These are phyloP conservation scores for Sebastolobus alascanus DNA, from an alignment of 2,797 vertebrate species.

Conservation along the genomic window DNA sequence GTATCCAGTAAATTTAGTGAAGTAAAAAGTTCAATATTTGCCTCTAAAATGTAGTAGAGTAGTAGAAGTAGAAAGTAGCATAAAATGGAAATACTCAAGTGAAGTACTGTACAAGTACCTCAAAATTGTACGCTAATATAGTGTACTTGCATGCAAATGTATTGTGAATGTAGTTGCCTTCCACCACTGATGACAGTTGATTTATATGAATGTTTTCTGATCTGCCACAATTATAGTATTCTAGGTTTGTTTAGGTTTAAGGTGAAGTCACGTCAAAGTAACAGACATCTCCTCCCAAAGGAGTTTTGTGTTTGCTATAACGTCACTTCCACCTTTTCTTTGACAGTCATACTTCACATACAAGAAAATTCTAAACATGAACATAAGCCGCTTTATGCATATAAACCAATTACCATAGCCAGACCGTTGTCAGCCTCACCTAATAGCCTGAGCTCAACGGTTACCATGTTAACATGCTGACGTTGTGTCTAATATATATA, in stretches of 20 bases:
- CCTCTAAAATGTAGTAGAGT: neutral
- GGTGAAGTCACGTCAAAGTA: too few species aligned
- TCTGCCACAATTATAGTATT: neutral
- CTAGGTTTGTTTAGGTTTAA: neutral
- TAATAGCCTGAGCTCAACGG: neutral
- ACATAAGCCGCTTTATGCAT: neutral
- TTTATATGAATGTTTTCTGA: neutral
- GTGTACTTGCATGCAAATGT: neutral
- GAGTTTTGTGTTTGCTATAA: too few species aligned
- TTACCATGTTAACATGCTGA: slow-evolving; percentile 6
- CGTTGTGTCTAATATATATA: neutral
- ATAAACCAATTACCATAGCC: neutral
- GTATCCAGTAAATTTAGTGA: neutral
- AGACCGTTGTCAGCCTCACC: neutral
- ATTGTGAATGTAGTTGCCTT: neutral
- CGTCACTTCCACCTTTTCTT: neutral
- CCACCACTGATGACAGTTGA: neutral
- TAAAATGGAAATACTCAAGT: neutral
- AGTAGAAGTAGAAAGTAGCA: neutral
- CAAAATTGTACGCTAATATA: neutral
- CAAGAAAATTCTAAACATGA: neutral
- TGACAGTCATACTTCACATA: neutral
- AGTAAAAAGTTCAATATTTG: neutral
- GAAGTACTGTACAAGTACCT: too few species aligned
- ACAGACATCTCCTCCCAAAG: too few species aligned